These are phyloP conservation scores for Nyctalus aviator DNA, from an alignment of 2,797 vertebrate species.

Conservation along the genomic window DNA sequence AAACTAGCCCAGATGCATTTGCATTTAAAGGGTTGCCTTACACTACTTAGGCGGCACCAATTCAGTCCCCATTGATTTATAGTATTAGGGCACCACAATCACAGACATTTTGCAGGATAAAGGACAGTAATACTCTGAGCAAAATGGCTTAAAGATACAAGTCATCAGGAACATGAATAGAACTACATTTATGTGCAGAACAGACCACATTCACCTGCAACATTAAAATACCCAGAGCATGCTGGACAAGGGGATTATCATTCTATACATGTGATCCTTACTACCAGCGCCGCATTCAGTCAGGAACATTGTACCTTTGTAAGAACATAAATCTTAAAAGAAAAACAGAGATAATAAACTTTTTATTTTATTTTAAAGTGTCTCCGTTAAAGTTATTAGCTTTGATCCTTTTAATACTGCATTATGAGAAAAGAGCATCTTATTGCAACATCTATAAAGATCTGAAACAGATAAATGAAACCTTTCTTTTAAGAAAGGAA, in stretches of 20 bases:
- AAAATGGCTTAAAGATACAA: conserved; percentile 73
- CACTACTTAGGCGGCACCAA: conserved; percentile 64
- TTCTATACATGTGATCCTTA: not conserved
- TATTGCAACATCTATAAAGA: conserved; percentile 65
- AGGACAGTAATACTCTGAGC: conserved; percentile 71
- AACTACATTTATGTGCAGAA: conserved; percentile 40
- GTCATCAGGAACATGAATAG: conserved; percentile 53
- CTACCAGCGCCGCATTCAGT: conserved; percentile 16
- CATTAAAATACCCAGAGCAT: not conserved
- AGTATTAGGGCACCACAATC: conserved; percentile 66
- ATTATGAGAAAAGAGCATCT: conserved; percentile 53
- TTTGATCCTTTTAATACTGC: conserved; percentile 70
- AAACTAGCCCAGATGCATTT: conserved; percentile 79
- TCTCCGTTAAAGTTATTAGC: conserved; percentile 68
- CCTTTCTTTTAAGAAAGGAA: conserved; percentile 32
- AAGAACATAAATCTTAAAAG: conserved; percentile 61
- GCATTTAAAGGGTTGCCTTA: conserved; percentile 79
- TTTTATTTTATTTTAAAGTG: conserved; percentile 36
- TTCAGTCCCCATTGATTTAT: conserved; percentile 68
- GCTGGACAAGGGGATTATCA: not conserved
- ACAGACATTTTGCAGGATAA: conserved; percentile 75
- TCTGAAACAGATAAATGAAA: conserved; percentile 62
- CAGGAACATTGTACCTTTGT: conserved; percentile 11
- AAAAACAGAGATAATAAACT: conserved; percentile 49
- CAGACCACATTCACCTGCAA: conserved; percentile 57